Conservation (phyloP, 2,113 vertebrate species). For the Orientallactaga bullata region DNA sequence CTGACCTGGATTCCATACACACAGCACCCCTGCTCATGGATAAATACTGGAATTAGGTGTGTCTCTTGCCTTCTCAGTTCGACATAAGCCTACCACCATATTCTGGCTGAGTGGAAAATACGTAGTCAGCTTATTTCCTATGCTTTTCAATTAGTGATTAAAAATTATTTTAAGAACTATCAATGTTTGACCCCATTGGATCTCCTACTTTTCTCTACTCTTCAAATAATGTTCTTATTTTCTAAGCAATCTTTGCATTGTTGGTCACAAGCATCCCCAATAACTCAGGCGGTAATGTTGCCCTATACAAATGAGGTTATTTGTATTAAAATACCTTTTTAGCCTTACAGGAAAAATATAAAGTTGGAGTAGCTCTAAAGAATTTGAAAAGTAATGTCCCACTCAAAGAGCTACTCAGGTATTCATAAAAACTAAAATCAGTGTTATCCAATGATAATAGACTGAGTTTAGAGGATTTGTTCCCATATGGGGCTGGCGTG, state of each 20-base stretch:
- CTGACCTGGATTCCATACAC: background rate
- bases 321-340: background rate
- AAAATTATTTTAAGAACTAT: constrained; percentile 16
- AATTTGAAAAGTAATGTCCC: background rate
- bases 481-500: fast-evolving
- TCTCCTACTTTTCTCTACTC: constrained; percentile 4
- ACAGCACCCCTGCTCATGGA: background rate
- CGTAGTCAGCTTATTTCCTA: background rate
- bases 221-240: background rate
- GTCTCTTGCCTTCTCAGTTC: constrained; percentile 22
- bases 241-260: background rate
- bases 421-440: background rate
- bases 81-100: background rate
- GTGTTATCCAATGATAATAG: background rate
- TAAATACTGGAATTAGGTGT: background rate
- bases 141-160: background rate
- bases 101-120: background rate
- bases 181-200: background rate
- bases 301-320: background rate
- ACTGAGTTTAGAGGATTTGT: background rate
- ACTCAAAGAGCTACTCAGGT: background rate
- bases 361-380: background rate
- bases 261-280: background rate
- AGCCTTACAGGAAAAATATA: background rate
- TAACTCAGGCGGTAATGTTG: background rate